Evolutionary conservation across 2,888 invertebrate genomes (phyloP).

Genomic region (Dicranocentrus wangi): DNA sequence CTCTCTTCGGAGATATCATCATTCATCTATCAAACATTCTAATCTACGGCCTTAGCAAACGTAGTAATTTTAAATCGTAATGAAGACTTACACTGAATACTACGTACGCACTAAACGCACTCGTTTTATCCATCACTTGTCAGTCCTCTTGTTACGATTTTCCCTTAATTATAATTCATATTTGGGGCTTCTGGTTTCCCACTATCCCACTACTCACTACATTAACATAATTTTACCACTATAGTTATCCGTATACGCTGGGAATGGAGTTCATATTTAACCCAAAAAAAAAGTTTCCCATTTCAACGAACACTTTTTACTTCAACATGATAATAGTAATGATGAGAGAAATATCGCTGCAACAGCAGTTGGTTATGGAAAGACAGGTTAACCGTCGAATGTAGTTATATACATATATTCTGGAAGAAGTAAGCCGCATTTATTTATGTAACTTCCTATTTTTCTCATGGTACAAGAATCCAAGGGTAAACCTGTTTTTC

Average conservation of each 20-base stretch:
- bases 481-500: conserved; percentile 1
- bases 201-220: too few relatives aligned
- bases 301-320: conserved; percentile 1
- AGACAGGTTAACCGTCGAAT: background rate
- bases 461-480: background rate
- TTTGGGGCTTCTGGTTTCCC: conserved; percentile 48
- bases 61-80: conserved; percentile 29
- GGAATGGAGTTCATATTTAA: background rate
- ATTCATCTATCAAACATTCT: conserved; percentile 41
- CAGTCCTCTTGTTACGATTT: conserved; percentile 47
- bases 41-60: conserved; percentile 36
- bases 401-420: background rate
- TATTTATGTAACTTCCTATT: conserved; percentile 14
- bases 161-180: conserved; percentile 9
- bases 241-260: background rate
- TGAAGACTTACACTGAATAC: conserved; percentile 12
- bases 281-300: background rate
- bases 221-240: conserved; percentile 17
- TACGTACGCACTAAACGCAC: conserved; percentile 15
- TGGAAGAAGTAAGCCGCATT: background rate
- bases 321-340: background rate
- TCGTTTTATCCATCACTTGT: conserved; percentile 22
- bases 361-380: too few relatives aligned
- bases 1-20: conserved; percentile 24
- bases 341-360: too few relatives aligned